Percentiles rank a stretch among this genome's conserved stretches.
Conservation (phyloP, 2,888 invertebrate species). For the Petrophora chlorosata region DNA sequence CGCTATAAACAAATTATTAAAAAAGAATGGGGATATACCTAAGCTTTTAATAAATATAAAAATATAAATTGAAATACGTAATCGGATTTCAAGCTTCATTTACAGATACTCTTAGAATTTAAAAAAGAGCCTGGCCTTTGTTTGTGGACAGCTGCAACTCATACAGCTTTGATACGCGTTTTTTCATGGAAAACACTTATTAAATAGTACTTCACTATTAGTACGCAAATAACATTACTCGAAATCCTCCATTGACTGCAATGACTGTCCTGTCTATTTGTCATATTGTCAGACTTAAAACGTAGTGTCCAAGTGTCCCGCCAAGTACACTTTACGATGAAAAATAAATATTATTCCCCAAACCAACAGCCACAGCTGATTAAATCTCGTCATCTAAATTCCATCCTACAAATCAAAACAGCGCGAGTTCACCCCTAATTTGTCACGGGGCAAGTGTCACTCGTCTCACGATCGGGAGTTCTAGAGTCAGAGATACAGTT, state of each 20-base stretch:
- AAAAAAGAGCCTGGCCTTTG: no score
- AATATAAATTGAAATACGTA: neutral
- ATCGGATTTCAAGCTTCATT: no score
- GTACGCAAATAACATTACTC: no score
- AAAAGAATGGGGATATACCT: conserved; percentile 7
- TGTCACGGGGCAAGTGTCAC: conserved; percentile 32
- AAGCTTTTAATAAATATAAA: conserved; percentile 16
- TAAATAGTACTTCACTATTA: no score
- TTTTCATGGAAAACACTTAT: no score
- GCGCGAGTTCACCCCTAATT: conserved; percentile 39
- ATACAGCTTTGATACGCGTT: no score
- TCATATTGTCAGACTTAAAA: no score
- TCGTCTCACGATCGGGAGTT: conserved; percentile 16
- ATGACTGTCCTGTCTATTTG: no score
- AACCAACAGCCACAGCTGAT: conserved; percentile 19
- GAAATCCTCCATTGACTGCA: no score
- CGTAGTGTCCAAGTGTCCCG: no score
- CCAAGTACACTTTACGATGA: neutral
- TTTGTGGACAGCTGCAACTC: no score
- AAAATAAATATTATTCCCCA: neutral
- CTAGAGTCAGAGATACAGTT: neutral
- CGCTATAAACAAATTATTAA: conserved; percentile 27
- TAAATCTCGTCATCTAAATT: conserved; percentile 17
- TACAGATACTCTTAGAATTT: no score
- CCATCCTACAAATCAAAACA: conserved; percentile 24